phyloP scores from a whole-genome alignment of 2,888 invertebrate genomes.

The Monopis laevigella region DNA sequence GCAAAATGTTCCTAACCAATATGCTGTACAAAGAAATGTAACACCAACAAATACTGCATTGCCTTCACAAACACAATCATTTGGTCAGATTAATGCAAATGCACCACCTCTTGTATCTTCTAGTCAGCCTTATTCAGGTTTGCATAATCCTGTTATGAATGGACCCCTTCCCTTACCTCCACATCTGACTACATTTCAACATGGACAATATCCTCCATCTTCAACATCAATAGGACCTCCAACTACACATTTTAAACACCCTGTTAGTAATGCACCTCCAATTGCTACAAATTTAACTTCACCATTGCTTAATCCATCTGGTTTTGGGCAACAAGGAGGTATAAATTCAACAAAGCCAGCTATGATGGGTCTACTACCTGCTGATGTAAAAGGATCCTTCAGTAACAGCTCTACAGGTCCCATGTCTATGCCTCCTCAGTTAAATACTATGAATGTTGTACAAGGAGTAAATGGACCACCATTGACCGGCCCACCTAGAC shows the following conservation, averaged over 20 bases:
- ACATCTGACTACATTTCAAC: no score
- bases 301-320: no score
- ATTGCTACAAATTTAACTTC: no score
- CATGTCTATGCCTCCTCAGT: neutral
- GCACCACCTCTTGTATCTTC: constrained; percentile 50
- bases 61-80: constrained; percentile 25
- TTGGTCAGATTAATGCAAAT: constrained; percentile 50
- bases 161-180: constrained; percentile 28
- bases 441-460: no score
- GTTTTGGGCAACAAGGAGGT: no score
- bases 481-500: neutral
- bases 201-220: neutral
- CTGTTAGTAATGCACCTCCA: constrained; percentile 18
- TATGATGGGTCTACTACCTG: no score
- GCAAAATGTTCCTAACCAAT: constrained; percentile 22
- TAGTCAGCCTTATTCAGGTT: constrained; percentile 33
- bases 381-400: no score
- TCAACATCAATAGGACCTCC: constrained; percentile 25
- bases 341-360: constrained; percentile 6
- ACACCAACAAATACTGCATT: constrained; percentile 15
- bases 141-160: constrained; percentile 40
- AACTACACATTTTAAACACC: constrained; percentile 6
- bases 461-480: constrained; percentile 10
- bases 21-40: constrained; percentile 28
- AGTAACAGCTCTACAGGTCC: no score